Evolutionary conservation across 2,888 invertebrate genomes (phyloP), one percentile per base, ranked within the genome.

Genomic region (Tinea trinotella): DNA sequence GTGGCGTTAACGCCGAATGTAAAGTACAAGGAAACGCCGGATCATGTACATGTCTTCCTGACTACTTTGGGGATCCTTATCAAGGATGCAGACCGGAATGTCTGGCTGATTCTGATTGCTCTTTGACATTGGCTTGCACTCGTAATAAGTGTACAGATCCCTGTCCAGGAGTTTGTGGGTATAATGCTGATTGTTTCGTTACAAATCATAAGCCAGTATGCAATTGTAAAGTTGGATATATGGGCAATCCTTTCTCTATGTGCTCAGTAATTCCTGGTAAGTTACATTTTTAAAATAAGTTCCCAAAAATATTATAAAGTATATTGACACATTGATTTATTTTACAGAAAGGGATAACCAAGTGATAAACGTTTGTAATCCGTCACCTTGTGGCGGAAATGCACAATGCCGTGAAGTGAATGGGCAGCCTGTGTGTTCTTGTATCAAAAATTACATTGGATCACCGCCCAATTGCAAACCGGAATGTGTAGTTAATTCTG

Each of bases 31-130:
- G 90, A 61, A 89, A 88, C 56, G 92, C 91, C 36, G 93, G 92
- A 57, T 90, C 92, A 46, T 94, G 94, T 67, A 88, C 89, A 60
- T 93, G 93, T 68, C 71, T 90, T 55, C 87, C 90, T 4, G 91
- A 91, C 59, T 91, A 91, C 72, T 88, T 90, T 62, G 94, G 94
- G 61, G 92, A 93, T 69, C 93, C 94, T 36, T 93, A 92, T 65
- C 90, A 91, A 78, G 89, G 89, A 56, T 93, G 93, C 66, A 87
- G 90, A 67, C 91, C 91, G 19, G 91, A 91, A 72, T 91, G 91
- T 66, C 76, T 89, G 61, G 77, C 89, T 46, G 90, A 91, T 70
- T 86, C 89, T 24, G 91, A 91, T 67, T 92, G 91, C 65, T 78
- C 89, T n/a, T 83, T 90, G 55, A 85, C 83, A 60, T 81, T 75